phyloP scores from a whole-genome alignment of 1,140 invertebrate species.

The Brachionus koreanus region DNA sequence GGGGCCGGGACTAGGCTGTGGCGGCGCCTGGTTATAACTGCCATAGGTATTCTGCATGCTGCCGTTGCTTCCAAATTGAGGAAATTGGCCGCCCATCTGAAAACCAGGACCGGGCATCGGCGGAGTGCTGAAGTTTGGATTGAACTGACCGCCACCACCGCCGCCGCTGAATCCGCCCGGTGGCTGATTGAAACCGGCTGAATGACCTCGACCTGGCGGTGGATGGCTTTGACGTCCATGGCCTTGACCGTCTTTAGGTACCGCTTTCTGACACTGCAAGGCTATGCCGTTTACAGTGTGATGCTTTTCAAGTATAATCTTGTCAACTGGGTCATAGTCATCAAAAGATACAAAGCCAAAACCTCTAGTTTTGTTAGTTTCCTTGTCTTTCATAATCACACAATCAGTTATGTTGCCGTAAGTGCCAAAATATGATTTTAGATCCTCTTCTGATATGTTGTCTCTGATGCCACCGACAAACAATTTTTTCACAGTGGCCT shows the following conservation, averaged over 20 bases:
- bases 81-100: slow-evolving; percentile 3
- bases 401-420: slow-evolving; percentile 71
- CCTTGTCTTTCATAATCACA: slow-evolving; percentile 63
- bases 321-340: slow-evolving; percentile 60
- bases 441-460: slow-evolving; percentile 49
- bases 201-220: not conserved
- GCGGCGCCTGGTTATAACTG: not conserved
- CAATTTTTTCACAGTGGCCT: slow-evolving; percentile 87
- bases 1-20: not conserved
- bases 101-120: not conserved
- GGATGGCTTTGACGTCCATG: slow-evolving; percentile 63
- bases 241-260: slow-evolving; percentile 53
- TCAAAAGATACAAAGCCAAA: slow-evolving; percentile 93
- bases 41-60: slow-evolving; percentile 32
- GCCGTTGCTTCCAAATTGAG: not conserved
- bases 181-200: not conserved
- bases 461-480: slow-evolving; percentile 81
- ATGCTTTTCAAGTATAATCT: slow-evolving; percentile 54
- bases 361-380: slow-evolving; percentile 83
- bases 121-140: not conserved
- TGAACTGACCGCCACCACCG: not conserved
- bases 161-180: not conserved
- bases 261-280: slow-evolving; percentile 62
- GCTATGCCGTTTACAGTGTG: slow-evolving; percentile 58
- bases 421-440: slow-evolving; percentile 80